phyloP scores from a whole-genome alignment of 2,888 invertebrate genomes.

The Cheilosia vernalis region DNA sequence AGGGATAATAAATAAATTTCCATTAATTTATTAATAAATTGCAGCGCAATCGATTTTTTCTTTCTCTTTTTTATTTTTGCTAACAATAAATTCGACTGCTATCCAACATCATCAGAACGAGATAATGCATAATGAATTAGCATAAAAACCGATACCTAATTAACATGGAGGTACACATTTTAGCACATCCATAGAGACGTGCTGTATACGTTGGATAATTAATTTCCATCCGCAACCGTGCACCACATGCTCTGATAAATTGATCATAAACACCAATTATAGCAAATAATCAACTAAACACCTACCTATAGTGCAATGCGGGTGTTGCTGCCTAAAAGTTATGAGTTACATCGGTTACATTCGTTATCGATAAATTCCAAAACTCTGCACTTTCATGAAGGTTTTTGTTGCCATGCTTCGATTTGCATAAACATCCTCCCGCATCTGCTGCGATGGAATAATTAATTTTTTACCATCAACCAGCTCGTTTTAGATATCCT shows the following conservation, averaged over 20 bases:
- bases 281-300: slow-evolving; percentile 26
- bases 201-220: slow-evolving; percentile 45
- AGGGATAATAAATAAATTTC: slow-evolving; percentile 28
- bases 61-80: not conserved
- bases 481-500: slow-evolving; percentile 45
- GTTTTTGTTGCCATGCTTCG: not conserved
- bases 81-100: slow-evolving; percentile 41
- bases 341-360: slow-evolving; percentile 28
- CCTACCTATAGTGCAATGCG: not conserved
- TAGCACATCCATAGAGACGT: slow-evolving; percentile 30
- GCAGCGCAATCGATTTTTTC: slow-evolving; percentile 22
- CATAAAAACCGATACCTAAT: slow-evolving; percentile 29
- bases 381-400: slow-evolving; percentile 7
- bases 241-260: slow-evolving; percentile 34
- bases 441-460: slow-evolving; percentile 54
- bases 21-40: slow-evolving; percentile 56
- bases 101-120: slow-evolving; percentile 41
- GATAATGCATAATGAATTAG: slow-evolving; percentile 31
- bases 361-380: slow-evolving; percentile 37
- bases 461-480: slow-evolving; percentile 52
- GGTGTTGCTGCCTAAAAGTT: not conserved
- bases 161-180: slow-evolving; percentile 45
- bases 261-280: slow-evolving; percentile 58
- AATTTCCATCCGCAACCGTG: slow-evolving; percentile 42
- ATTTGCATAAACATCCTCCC: not conserved